Evolutionary conservation across 2,888 invertebrate species (phyloP), one percentile per base, ranked within the genome.

Genomic region (Boloria euphrosyne): DNA sequence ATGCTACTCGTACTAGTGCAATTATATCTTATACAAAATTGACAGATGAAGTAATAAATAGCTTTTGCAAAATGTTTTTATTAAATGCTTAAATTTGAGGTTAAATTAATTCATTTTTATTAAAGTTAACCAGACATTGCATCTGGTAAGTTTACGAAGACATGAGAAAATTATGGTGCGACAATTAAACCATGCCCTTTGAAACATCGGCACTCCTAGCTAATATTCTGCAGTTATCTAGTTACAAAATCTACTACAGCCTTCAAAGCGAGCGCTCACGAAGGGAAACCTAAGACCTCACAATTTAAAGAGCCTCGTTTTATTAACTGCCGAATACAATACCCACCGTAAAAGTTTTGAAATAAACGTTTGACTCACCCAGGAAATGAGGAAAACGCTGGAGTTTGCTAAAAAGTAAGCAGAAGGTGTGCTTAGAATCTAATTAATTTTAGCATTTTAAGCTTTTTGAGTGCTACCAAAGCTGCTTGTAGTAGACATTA

Each of bases 241-340:
- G 75, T 79, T 79, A 74, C 80, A 72, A 76, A 75, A 78, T 74
- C 74, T 69, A 73, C 69, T 58, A 62, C 70, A 76, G 72, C 76
- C 75, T 77, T 80, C 74, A 71, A 71, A 74, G 69, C 62, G 72
- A 67, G 71, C 68, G 71, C 71, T 73, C 80, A 76, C 77, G 76
- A 76, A 75, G 69, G 71, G 71, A 76, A 78, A 73, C 66, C 62
- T 68, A 69, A 69, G 68, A 49, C 62, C 67, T 63, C 52, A 66
- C 68, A 38, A 65, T 53, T 59, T 64, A 65, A 65, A 60, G 52
- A 54, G 63, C 54, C 63, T 46, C 52, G 52, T 65, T 65, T 65
- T 65, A 58, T 52, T 58, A 51, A 64, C 51, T 65, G 64, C 59
- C 64, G 64, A 52, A 65, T 52, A 59, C 27, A 58, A 43, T 51